Evolutionary conservation across 1,140 invertebrate species (phyloP).

Genomic region (Drosophila kepulauana): DNA sequence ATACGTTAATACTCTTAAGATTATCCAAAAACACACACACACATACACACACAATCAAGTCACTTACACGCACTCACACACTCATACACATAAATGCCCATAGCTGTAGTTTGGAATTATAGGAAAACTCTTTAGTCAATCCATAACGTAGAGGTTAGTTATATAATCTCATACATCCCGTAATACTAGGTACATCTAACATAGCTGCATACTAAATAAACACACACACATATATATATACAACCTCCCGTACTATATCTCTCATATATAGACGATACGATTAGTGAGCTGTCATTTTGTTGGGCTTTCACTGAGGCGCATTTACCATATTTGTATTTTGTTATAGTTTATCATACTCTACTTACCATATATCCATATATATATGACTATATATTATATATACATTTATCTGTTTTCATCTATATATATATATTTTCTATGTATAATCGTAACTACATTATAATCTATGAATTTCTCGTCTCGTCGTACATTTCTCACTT

Average conservation of each 20-base stretch:
- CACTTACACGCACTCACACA: neutral
- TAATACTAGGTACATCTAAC: neutral
- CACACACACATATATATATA: conserved; percentile 7
- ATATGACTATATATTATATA: conserved; percentile 7
- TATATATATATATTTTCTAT: conserved; percentile 9
- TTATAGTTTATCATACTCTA: conserved; percentile 17
- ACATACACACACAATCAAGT: neutral
- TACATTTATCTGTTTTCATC: conserved; percentile 3
- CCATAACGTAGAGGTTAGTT: neutral
- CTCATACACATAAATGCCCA: neutral
- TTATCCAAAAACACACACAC: neutral
- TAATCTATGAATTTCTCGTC: conserved; percentile 15
- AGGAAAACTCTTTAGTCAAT: neutral
- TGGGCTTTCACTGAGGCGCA: conserved; percentile 37
- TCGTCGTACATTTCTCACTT: conserved; percentile 37
- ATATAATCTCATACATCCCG: neutral
- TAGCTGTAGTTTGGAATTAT: conserved; percentile 4
- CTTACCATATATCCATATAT: conserved; percentile 1
- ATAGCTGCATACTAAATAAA: neutral
- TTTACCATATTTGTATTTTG: conserved; percentile 40
- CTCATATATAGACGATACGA: neutral
- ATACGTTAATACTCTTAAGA: no score
- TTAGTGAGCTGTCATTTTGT: conserved; percentile 19
- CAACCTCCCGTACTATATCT: neutral
- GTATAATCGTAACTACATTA: conserved; percentile 18